Evolutionary conservation across 1,140 invertebrate species (phyloP).

Genomic region (Euborellia annulipes): DNA sequence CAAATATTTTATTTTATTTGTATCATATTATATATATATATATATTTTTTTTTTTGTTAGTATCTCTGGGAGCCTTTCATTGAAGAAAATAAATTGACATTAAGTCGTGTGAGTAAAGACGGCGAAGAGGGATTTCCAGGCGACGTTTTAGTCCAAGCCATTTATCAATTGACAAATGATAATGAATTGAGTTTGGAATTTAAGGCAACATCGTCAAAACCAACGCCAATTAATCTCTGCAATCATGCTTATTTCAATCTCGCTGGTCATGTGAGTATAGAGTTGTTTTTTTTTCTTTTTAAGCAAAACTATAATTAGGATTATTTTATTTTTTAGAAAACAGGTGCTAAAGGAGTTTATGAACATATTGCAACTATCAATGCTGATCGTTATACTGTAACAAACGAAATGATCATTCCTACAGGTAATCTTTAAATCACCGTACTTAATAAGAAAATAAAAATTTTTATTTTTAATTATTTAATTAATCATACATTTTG

Average conservation of each 20-base stretch:
- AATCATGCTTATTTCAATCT: conserved; percentile 94
- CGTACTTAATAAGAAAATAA: too few relatives aligned
- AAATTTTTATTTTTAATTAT: too few relatives aligned
- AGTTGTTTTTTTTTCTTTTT: conserved; percentile 14
- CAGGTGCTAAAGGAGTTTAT: conserved; percentile 37
- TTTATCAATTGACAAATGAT: conserved; percentile 52
- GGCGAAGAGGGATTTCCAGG: conserved; percentile 83
- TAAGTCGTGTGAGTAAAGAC: conserved; percentile 50
- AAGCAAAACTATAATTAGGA: not conserved
- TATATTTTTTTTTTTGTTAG: conserved; percentile 14
- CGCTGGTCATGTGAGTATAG: conserved; percentile 52
- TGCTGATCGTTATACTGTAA: conserved; percentile 59
- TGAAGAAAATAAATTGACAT: conserved; percentile 4
- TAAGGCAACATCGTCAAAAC: conserved; percentile 51
- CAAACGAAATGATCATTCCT: conserved; percentile 55
- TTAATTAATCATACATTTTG: too few relatives aligned
- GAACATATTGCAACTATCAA: conserved; percentile 59
- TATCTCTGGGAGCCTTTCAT: conserved; percentile 26
- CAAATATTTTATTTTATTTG: not conserved
- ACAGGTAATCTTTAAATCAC: too few relatives aligned
- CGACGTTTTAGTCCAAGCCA: conserved; percentile 43
- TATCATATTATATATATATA: not conserved
- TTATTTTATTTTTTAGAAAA: conserved; percentile 2
- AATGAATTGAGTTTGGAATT: conserved; percentile 57
- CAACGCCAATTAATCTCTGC: conserved; percentile 76